phyloP scores from a whole-genome alignment of 2,113 vertebrate genomes.

The Brienomyrus longianalis region DNA sequence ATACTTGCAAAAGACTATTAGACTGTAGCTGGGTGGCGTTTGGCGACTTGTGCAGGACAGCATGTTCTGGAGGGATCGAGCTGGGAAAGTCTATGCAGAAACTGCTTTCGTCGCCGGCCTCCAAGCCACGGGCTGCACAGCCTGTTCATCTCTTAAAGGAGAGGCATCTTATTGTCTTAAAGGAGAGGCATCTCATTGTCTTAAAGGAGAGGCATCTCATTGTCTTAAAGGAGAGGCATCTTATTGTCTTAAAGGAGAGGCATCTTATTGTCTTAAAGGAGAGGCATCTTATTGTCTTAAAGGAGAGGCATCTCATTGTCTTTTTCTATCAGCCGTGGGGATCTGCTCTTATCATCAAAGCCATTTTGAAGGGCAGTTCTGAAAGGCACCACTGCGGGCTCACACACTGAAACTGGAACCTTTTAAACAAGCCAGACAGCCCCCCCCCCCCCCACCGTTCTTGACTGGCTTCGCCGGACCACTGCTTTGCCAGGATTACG shows the following conservation, averaged over 20 bases:
- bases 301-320: background rate
- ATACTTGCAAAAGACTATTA: background rate
- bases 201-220: too few relatives aligned
- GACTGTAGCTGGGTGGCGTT: background rate
- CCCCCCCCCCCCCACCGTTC: background rate
- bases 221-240: too few relatives aligned
- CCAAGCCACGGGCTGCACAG: background rate
- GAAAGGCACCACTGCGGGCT: background rate
- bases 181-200: too few relatives aligned
- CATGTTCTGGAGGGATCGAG: background rate
- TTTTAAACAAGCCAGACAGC: background rate
- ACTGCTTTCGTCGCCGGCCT: background rate
- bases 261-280: too few relatives aligned
- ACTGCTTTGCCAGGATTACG: background rate
- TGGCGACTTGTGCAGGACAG: background rate
- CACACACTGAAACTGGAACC: background rate
- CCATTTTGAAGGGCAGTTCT: background rate
- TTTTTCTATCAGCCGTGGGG: background rate
- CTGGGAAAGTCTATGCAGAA: background rate
- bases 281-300: too few relatives aligned
- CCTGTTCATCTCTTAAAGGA: background rate
- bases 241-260: too few relatives aligned
- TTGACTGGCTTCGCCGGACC: background rate
- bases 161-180: background rate
- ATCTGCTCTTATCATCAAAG: slow-evolving; percentile 2